phyloP scores from a whole-genome alignment of 2,888 invertebrate species.

The Anoplius nigerrimus region DNA sequence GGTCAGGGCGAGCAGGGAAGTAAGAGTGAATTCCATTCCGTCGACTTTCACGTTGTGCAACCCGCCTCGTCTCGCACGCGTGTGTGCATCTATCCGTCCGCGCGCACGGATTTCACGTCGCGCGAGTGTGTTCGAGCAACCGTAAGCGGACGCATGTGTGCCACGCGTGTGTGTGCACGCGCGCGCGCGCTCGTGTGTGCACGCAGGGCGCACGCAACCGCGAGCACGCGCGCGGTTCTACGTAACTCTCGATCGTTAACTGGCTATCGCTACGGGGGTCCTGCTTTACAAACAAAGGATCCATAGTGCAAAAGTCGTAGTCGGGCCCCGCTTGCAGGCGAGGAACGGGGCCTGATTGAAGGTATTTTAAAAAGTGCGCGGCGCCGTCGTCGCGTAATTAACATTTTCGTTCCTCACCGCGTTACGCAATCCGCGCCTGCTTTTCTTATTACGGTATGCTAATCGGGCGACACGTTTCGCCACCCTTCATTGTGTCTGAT shows the following conservation, averaged over 20 bases:
- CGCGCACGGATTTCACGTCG: neutral
- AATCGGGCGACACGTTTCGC: too few relatives aligned
- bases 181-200: neutral
- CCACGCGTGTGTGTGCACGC: neutral
- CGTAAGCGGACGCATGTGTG: neutral
- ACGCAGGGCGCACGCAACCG: neutral
- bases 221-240: conserved; percentile 26
- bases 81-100: neutral
- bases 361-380: conserved; percentile 2
- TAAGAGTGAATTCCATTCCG: conserved; percentile 66
- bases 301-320: conserved; percentile 5
- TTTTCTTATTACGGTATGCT: too few relatives aligned
- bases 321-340: neutral
- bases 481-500: too few relatives aligned
- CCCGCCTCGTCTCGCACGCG: conserved; percentile 15
- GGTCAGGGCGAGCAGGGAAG: conserved; percentile 66
- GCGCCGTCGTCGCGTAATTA: conserved; percentile 26
- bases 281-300: conserved; percentile 25
- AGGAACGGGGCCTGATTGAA: neutral
- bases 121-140: conserved; percentile 4
- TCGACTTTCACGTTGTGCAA: conserved; percentile 69
- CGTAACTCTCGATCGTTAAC: conserved; percentile 18
- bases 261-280: conserved; percentile 8
- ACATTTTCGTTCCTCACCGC: conserved; percentile 20
- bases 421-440: neutral